Evolutionary conservation across 2,113 vertebrate genomes (phyloP), one percentile per base, ranked within the genome.

Genomic region (Tychaedon coryphoeus): DNA sequence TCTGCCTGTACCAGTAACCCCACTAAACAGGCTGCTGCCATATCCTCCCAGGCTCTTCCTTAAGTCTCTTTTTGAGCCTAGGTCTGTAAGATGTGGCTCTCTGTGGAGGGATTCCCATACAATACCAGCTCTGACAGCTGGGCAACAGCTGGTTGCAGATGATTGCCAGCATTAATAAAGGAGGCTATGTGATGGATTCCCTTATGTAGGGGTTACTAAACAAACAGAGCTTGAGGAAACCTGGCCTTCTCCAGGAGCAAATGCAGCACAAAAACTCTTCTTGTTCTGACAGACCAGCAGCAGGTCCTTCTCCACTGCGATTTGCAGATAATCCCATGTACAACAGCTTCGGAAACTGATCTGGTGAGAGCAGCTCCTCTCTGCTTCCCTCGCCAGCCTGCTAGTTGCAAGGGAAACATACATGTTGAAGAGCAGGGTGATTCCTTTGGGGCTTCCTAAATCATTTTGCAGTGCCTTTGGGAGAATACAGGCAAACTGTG

Each of bases 51-150:
- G 58, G 33, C 25, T 81, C 61, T 87, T 92, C 56, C 38, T 86
- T 77, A 86, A 66, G 51, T 71, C 57, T 78, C 29, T 79, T 65
- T 90, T 36, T 48, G 31, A 91, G 53, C 29, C 10, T 58, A 47
- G 19, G 60, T 94, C 83, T 89, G 5, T 87, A 67, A 80, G 91
- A 91, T 93, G 51, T 10, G 53, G n/a, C 36, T 56, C 33, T 90
- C 70, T 67, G 19, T 79, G 61, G 40, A 89, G 83, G 86, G 92
- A 92, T 94, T 94, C 79, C 86, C 2, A 1, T 89, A 48, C 69
- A 84, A 91, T 89, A 97, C 80, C 80, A 96, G 48, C 65, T 92
- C 80, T 81, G 91, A 97, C 96, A 97, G 96, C 96, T 97, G 95
- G 89, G 66, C 94, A 96, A 75, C 95, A 96, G 95, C 95, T 97